Evolutionary conservation across 1,140 invertebrate genomes (phyloP).

Genomic region (Manduca sexta): DNA sequence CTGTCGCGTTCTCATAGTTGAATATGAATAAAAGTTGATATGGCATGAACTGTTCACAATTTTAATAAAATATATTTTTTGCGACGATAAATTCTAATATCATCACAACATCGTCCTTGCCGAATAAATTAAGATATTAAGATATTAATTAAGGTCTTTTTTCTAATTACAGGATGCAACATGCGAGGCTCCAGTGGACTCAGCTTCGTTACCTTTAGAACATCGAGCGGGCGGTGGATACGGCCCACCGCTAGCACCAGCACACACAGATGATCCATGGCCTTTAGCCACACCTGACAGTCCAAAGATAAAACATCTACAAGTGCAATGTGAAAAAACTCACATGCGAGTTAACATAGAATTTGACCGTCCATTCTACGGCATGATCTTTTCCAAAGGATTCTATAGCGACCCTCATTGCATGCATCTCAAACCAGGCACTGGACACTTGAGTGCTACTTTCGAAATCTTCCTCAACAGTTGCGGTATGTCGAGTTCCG

Average conservation of each 20-base stretch:
- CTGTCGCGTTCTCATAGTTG: too few relatives aligned
- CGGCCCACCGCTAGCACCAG: constrained; percentile 78
- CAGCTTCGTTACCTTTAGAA: constrained; percentile 84
- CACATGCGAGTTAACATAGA: constrained; percentile 96
- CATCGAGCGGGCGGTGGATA: constrained; percentile 80
- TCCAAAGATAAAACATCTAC: constrained; percentile 92
- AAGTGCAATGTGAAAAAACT: constrained; percentile 96
- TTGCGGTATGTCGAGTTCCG: constrained; percentile 92
- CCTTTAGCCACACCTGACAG: constrained; percentile 88
- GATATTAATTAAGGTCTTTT: too few relatives aligned
- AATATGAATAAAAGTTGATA: too few relatives aligned
- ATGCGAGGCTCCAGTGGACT: constrained; percentile 85
- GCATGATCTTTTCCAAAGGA: constrained; percentile 96
- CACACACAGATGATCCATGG: constrained; percentile 84
- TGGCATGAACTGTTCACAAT: too few relatives aligned
- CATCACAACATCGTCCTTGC: too few relatives aligned
- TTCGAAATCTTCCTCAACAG: constrained; percentile 94
- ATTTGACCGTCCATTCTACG: constrained; percentile 95
- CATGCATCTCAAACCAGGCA: constrained; percentile 91
- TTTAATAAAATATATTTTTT: too few relatives aligned
- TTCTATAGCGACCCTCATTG: constrained; percentile 93
- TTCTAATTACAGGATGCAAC: constrained; percentile 77
- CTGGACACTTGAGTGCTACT: constrained; percentile 90
- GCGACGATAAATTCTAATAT: too few relatives aligned
- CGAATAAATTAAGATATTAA: too few relatives aligned